Base-by-base conservation (phyloP, 2,113 vertebrate species). In the Danionella cerebrum region DNA sequence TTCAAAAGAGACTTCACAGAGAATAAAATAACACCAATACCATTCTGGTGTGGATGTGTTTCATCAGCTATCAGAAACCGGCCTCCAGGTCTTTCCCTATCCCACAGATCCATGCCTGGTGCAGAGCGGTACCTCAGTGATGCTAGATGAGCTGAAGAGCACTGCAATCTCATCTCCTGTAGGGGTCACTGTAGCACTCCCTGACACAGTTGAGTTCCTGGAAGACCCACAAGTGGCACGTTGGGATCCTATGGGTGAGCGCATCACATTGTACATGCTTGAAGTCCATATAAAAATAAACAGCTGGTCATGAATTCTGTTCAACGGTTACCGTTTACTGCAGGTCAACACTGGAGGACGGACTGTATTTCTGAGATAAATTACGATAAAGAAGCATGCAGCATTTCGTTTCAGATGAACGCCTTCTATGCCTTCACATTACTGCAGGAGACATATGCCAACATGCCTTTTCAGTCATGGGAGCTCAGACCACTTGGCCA, bases 401-500 rank as follows among this genome's bases (percentile, higher is more conserved):
- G 72, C 1, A 3, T 97, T 55, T 84, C 85, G 12, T 92, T 96
- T 69, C 87, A 72, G 57, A 82, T 90, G 85, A 78, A 79, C 0
- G 74, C 80, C 4, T 90, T 95, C 73, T 75, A 78, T 4, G 80
- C 90, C 0, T 58, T 96, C 64, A 85, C 88, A 2, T 74, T 97
- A 50, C 74, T 94, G 31, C 94, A 96, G 74, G 85, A 93, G n/a
- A 77, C 78, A 0, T 88, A 96, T 1, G 55, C 85, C 59, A 89
- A 93, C 68, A 81, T 97, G 86, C 95, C 94, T 0, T 94, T 92
- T 41, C 87, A 79, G 64, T 87, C 81, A 1, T 97, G 95, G 94
- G 90, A 94, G 69, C 72, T 98, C 7, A 80, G 25, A 7, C 93
- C 93, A 0, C 64, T 83, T 1, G 86, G 68, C 0, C 12, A 14